Base-by-base conservation (phyloP, 2,888 invertebrate species). In the Cataglyphis albicans region DNA sequence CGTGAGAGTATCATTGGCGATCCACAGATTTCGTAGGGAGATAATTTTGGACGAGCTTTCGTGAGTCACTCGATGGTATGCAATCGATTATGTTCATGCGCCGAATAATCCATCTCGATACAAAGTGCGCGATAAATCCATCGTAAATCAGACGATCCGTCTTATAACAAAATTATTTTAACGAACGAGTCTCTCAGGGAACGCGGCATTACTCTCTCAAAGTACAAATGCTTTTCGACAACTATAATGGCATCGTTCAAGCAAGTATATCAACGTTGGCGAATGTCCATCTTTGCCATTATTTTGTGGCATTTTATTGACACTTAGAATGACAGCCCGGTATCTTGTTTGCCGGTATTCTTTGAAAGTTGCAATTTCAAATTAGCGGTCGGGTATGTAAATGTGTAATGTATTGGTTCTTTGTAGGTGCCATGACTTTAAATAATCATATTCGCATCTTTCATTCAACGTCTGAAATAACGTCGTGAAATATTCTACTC, bases 221-320 rank as follows among this genome's bases (percentile, higher is more conserved):
- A 12, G 15, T 25, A 52, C 75, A 2, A 38, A 41, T 38, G n/a
- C 5, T 18, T 6, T 38, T 55, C 5, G 32, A 48, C 32, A 59
- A 52, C 21, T n/a, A 25, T 15, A 10, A 25, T 12, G 44, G 25
- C 18, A 44, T 10, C 15, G 18, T 12, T 61, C 52, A 76, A 67
- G 29, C 72, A 32, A 68, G 25, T 38, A 67, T n/a, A 68, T 78
- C 44, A n/a, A 48, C 21, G 44, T 81, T 84, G 86, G 86, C 86
- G 57, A 38, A 18, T 41, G 52, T 86, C 86, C 86, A 86, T 63
- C 59, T 12, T 48, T 57, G 44, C 29, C 65, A 48, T 29, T 48
- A 57, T 15, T 29, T 65, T 52, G 29, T 35, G 44, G 41, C 72
- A 68, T 44, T 85, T 82, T 74, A 83, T 70, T 57, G 44, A 64